Percentiles rank a stretch among this genome's conserved stretches.
Evolutionary conservation across 2,797 vertebrate genomes (phyloP).

Genomic region (Pseudopleuronectes americanus): DNA sequence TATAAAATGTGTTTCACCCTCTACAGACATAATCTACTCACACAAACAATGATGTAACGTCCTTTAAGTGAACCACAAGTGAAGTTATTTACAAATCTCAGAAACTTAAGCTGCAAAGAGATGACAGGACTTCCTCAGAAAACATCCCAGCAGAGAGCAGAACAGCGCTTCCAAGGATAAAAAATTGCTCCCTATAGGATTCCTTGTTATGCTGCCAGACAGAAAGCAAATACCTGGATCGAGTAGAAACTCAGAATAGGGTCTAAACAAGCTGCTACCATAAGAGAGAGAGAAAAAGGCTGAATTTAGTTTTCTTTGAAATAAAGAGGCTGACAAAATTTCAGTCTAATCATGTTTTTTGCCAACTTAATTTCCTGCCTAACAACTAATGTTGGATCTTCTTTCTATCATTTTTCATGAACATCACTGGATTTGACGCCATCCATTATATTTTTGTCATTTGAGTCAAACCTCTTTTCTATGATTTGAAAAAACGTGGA

Average conservation of each 20-base stretch:
- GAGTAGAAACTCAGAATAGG: neutral
- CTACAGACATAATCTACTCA: constrained; percentile 2
- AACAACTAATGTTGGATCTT: too few species aligned
- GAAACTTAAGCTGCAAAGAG: constrained; percentile 5
- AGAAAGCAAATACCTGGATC: constrained; percentile 31
- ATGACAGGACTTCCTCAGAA: constrained; percentile 19
- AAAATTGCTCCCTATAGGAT: constrained; percentile 19
- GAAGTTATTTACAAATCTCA: constrained; percentile 29
- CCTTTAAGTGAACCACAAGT: constrained; percentile 6
- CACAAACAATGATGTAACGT: constrained; percentile 7
- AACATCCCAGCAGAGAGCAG: neutral
- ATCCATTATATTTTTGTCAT: neutral
- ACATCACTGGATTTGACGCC: constrained; percentile 22
- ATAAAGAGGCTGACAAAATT: neutral
- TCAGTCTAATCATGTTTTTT: neutral
- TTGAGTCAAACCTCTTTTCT: constrained; percentile 20
- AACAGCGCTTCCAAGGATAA: constrained; percentile 17
- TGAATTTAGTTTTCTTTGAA: neutral
- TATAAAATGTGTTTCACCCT: neutral
- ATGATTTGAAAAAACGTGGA: constrained; percentile 13
- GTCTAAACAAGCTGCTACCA: constrained; percentile 28
- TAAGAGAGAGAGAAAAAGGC: neutral
- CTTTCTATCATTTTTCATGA: neutral
- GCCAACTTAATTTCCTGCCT: neutral
- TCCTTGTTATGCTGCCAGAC: constrained; percentile 30